A percentile compares a stretch with the other conserved stretches of the same genome.
These are phyloP conservation scores for Rhagium mordax DNA, from an alignment of 2,888 invertebrate species.

Conservation along the genomic window DNA sequence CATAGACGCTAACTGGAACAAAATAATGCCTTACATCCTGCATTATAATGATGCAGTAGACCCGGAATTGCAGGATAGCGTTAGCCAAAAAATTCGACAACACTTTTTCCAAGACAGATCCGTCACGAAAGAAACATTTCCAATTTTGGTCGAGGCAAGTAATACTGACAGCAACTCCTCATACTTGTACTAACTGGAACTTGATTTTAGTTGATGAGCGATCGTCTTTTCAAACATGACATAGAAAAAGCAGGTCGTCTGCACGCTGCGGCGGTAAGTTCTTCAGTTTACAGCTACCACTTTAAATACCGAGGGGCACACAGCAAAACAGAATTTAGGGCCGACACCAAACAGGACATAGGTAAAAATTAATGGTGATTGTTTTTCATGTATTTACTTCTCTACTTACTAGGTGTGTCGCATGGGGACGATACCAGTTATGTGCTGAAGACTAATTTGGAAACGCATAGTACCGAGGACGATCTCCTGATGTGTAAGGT, in stretches of 20 bases:
- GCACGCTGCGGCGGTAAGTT: conserved; percentile 73
- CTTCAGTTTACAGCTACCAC: conserved; percentile 78
- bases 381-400: conserved; percentile 3
- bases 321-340: conserved; percentile 74
- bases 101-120: conserved; percentile 63
- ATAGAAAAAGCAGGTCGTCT: conserved; percentile 75
- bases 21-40: conserved; percentile 65
- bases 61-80: conserved; percentile 48
- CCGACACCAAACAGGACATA: conserved; percentile 72
- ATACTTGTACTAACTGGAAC: background rate
- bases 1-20: conserved; percentile 64
- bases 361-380: conserved; percentile 68
- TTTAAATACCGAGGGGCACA: conserved; percentile 75
- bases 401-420: conserved; percentile 72
- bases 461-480: conserved; percentile 65
- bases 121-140: conserved; percentile 59
- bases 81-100: conserved; percentile 62
- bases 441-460: conserved; percentile 69
- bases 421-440: conserved; percentile 77
- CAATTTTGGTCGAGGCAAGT: conserved; percentile 49
- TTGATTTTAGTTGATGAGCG: conserved; percentile 72
- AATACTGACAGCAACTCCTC: background rate
- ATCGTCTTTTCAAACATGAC: conserved; percentile 76
- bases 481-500: conserved; percentile 71
- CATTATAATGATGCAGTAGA: conserved; percentile 66